Percentiles rank a stretch among this genome's conserved stretches.
Conservation (phyloP, 2,888 invertebrate species). For the Chrysina gloriosa region DNA sequence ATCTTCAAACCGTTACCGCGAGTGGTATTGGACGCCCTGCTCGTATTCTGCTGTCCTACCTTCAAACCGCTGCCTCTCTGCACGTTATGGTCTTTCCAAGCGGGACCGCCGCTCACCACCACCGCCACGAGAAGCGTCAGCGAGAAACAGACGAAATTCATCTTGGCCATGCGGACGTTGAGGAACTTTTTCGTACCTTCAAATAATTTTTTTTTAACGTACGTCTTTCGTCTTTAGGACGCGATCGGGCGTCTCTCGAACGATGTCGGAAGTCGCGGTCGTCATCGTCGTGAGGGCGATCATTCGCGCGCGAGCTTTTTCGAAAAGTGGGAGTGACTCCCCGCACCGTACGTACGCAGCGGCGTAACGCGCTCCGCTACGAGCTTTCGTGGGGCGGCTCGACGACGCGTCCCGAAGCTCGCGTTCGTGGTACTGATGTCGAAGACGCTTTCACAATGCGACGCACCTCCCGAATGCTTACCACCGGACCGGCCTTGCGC, state of each 20-base stretch:
- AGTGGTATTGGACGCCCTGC: conserved; percentile 55
- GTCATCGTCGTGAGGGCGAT: neutral
- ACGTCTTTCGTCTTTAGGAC: neutral
- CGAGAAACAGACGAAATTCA: conserved; percentile 59
- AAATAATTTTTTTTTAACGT: neutral
- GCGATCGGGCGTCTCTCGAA: too few relatives aligned
- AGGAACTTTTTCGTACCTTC: neutral
- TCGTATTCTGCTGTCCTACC: conserved; percentile 56
- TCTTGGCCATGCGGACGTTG: conserved; percentile 46
- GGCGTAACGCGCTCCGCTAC: conserved; percentile 18
- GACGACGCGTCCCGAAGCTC: conserved; percentile 46
- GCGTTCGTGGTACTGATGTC: conserved; percentile 52
- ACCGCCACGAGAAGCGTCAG: conserved; percentile 60
- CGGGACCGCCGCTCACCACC: conserved; percentile 63
- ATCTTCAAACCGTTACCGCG: conserved; percentile 62
- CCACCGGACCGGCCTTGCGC: conserved; percentile 12
- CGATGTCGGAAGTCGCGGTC: too few relatives aligned
- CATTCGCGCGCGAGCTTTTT: neutral
- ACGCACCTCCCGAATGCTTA: neutral
- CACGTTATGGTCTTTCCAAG: conserved; percentile 61
- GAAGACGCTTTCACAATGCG: conserved; percentile 53
- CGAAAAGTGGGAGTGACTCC: conserved; percentile 22
- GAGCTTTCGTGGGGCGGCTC: conserved; percentile 34
- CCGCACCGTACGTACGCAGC: conserved; percentile 31
- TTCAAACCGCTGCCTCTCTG: conserved; percentile 62